Base-by-base conservation (phyloP, 2,113 vertebrate genomes). In the Cricetomys ansorgei region DNA sequence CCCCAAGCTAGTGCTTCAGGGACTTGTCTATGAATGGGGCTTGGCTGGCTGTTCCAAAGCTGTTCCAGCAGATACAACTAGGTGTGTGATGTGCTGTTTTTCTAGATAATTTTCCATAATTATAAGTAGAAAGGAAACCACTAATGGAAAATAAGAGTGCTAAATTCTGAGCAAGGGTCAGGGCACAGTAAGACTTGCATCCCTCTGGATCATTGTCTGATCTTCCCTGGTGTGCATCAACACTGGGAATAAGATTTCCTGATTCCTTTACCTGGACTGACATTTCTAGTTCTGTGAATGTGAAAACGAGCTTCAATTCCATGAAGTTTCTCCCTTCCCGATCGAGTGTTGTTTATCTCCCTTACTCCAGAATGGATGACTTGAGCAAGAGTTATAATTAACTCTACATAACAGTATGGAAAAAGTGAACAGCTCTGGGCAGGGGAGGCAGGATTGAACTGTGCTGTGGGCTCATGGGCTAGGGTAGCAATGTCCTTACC, bases 121-220 rank as follows among this genome's bases (percentile, higher is more conserved):
- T 97, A 97, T 96, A 88, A 97, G 96, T 73, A 97, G 97, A 94
- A 97, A 96, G 95, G 87, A 96, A 98, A 98, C 98, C 50, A 15
- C 90, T 98, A 98, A 98, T 97, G 98, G 98, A 98, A 99, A 98
- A 97, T 96, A 97, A 43, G 94, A 93, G 96, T 88, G 73, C 95
- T 98, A 97, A 84, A 37, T 97, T 97, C 95, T 94, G 25, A 96
- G 97, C 73, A 93, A 87, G 70, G 96, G n/a, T n/a, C n/a, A n/a
- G n/a, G n/a, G n/a, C n/a, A n/a, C n/a, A n/a, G 29, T 48, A 29
- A 65, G 57, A 45, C 27, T 97, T 98, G 96, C 96, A 98, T 98
- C 98, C n/a, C 99, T 99, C 98, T 99, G 97, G 89, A 92, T 16
- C 79, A 88, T 76, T 88, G 59, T 40, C 13, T 62, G 55, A 31